phyloP scores from a whole-genome alignment of 2,888 invertebrate genomes.

The Agonopterix arenella region DNA sequence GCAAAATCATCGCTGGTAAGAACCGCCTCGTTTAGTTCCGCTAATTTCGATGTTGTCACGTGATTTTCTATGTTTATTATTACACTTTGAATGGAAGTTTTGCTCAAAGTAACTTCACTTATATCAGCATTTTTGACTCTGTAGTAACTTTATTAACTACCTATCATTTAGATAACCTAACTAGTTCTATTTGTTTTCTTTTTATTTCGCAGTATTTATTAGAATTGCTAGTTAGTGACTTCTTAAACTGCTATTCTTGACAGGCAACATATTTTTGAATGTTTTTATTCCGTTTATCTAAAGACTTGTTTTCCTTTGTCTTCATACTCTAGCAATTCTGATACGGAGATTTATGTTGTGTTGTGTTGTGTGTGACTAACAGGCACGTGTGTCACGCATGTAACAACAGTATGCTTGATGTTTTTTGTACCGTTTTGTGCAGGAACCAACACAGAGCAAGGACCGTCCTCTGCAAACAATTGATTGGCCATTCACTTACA shows the following conservation, averaged over 20 bases:
- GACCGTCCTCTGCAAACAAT: slow-evolving; percentile 60
- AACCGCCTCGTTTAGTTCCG: slow-evolving; percentile 16
- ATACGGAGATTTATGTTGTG: slow-evolving; percentile 3
- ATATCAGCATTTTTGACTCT: too few relatives aligned
- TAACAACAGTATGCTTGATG: slow-evolving; percentile 61
- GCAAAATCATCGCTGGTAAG: slow-evolving; percentile 96
- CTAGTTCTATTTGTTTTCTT: too few relatives aligned
- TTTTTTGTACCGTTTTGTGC: slow-evolving; percentile 62
- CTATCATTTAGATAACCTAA: too few relatives aligned
- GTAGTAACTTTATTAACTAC: too few relatives aligned
- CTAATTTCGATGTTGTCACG: not conserved
- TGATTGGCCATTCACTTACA: slow-evolving; percentile 39
- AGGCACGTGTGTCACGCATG: slow-evolving; percentile 62
- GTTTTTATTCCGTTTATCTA: not conserved
- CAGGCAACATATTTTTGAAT: too few relatives aligned
- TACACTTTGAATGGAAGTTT: too few relatives aligned
- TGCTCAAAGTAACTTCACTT: too few relatives aligned
- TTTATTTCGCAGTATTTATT: too few relatives aligned
- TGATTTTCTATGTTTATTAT: too few relatives aligned
- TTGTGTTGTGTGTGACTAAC: slow-evolving; percentile 32
- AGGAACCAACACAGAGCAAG: slow-evolving; percentile 71
- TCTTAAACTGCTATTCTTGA: too few relatives aligned
- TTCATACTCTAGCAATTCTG: slow-evolving; percentile 12
- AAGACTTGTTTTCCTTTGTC: not conserved
- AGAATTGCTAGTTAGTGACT: too few relatives aligned